phyloP scores from a whole-genome alignment of 2,888 invertebrate species.

The Boloria selene region DNA sequence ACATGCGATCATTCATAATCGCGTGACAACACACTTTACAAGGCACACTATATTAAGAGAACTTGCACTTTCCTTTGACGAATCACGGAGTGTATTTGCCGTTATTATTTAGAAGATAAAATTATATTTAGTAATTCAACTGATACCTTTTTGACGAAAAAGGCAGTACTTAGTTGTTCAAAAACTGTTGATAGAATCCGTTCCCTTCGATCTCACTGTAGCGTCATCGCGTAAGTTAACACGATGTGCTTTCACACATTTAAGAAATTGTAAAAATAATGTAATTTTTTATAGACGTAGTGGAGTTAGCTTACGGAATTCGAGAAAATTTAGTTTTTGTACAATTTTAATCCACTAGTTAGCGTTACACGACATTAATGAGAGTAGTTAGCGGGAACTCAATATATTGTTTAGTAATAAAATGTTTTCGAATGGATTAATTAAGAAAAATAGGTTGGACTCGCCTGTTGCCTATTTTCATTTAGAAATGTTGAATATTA shows the following conservation, averaged over 20 bases:
- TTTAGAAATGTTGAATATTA: constrained; percentile 19
- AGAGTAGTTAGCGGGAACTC: constrained; percentile 19
- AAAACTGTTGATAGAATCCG: constrained; percentile 24
- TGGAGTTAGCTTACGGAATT: constrained; percentile 64
- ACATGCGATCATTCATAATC: constrained; percentile 2
- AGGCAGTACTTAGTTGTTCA: constrained; percentile 43
- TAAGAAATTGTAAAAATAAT: constrained; percentile 64
- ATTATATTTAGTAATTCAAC: constrained; percentile 33
- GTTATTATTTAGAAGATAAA: constrained; percentile 5
- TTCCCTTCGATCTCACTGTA: constrained; percentile 39
- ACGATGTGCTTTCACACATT: constrained; percentile 24
- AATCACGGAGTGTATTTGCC: not conserved
- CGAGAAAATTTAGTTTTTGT: constrained; percentile 74
- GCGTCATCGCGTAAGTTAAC: constrained; percentile 24
- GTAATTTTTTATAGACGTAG: constrained; percentile 70
- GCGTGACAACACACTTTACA: not conserved
- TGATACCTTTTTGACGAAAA: constrained; percentile 44
- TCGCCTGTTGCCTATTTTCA: constrained; percentile 29
- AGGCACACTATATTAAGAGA: constrained; percentile 6
- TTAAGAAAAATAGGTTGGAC: constrained; percentile 44
- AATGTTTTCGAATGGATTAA: constrained; percentile 52
- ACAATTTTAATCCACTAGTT: constrained; percentile 72
- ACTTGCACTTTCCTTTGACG: constrained; percentile 14
- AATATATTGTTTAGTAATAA: constrained; percentile 43
- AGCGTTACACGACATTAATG: constrained; percentile 56